Conservation (phyloP, 1,140 invertebrate species). For the Diorhabda elongata region DNA sequence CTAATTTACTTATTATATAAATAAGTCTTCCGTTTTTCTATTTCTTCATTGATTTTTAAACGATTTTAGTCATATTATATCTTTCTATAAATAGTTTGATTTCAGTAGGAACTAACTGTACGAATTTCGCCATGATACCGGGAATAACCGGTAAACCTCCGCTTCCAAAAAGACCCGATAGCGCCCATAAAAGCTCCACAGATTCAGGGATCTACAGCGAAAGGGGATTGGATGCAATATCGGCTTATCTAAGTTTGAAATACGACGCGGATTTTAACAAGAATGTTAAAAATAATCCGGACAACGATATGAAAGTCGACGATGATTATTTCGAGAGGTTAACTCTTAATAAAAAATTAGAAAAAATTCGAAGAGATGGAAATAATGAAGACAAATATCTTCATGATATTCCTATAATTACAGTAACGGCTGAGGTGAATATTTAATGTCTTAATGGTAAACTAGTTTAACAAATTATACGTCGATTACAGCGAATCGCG, state of each 20-base stretch:
- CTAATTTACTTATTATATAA: background rate
- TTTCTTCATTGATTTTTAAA: background rate
- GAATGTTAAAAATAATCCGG: background rate
- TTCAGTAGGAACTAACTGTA: background rate
- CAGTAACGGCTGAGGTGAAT: too few species aligned
- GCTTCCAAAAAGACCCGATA: slow-evolving; percentile 29
- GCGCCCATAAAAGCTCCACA: background rate
- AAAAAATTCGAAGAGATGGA: too few species aligned
- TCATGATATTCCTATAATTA: too few species aligned
- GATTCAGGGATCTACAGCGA: slow-evolving; percentile 4
- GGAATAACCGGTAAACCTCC: slow-evolving; percentile 34
- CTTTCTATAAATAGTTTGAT: background rate
- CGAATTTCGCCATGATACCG: slow-evolving; percentile 19
- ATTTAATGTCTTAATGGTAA: too few species aligned
- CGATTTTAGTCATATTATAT: background rate
- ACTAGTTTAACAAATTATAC: too few species aligned
- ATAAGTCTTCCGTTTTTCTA: background rate
- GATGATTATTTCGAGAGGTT: slow-evolving; percentile 5
- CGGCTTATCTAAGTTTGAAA: slow-evolving; percentile 32
- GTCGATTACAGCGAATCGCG: too few species aligned
- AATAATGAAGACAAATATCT: too few species aligned
- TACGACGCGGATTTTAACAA: slow-evolving; percentile 17
- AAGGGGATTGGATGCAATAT: slow-evolving; percentile 22
- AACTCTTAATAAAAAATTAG: background rate
- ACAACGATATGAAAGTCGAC: background rate